phyloP scores from a whole-genome alignment of 2,797 vertebrate genomes.

The Synaphobranchus kaupii region DNA sequence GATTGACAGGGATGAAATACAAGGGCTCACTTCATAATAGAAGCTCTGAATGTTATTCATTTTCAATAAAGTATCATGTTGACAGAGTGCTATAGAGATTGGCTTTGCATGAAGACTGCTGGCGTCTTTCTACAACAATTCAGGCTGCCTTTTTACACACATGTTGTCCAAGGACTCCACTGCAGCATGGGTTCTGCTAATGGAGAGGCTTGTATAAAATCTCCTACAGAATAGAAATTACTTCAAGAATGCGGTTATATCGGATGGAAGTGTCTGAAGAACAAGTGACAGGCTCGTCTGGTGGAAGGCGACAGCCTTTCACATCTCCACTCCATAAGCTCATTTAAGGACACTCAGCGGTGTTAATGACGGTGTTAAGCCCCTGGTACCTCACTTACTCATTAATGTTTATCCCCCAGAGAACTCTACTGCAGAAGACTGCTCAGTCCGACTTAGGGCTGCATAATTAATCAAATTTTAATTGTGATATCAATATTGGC shows the following conservation, averaged over 20 bases:
- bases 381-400: not conserved
- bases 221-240: not conserved
- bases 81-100: not conserved
- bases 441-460: not conserved
- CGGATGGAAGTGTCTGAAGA: not conserved
- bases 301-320: not conserved
- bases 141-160: not conserved
- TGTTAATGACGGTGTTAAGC: not conserved
- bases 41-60: not conserved
- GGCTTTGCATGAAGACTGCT: not conserved
- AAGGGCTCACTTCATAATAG: not conserved
- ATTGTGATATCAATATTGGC: too few relatives aligned
- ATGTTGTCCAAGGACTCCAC: not conserved
- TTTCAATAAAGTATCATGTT: not conserved
- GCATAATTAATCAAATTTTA: too few relatives aligned
- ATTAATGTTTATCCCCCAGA: not conserved
- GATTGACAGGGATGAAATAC: not conserved
- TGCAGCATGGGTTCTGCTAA: not conserved
- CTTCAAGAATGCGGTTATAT: not conserved
- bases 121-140: not conserved
- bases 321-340: not conserved
- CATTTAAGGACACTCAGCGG: not conserved
- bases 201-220: not conserved
- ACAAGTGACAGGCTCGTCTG: not conserved
- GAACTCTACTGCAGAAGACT: not conserved